Conservation (phyloP, 1,140 invertebrate genomes). For the Mylabris phalerata region DNA sequence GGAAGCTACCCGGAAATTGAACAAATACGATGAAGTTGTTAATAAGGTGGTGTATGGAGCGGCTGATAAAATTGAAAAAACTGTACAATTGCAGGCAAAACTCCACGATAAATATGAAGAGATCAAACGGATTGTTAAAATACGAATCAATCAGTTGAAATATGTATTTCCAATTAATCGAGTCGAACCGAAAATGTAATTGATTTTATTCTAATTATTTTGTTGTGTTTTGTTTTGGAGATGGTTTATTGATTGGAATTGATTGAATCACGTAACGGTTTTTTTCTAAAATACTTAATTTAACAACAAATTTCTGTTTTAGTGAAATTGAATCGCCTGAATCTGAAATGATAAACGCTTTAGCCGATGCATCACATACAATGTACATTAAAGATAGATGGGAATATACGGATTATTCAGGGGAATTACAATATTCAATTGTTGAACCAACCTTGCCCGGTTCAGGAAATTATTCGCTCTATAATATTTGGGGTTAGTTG, state of each 20-base stretch:
- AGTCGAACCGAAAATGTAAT: slow-evolving; percentile 50
- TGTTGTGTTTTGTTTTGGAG: background rate
- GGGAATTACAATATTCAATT: slow-evolving; percentile 64
- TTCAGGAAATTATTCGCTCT: slow-evolving; percentile 71
- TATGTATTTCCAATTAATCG: slow-evolving; percentile 70
- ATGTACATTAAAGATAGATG: slow-evolving; percentile 67
- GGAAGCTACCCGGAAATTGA: slow-evolving; percentile 14
- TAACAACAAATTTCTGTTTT: slow-evolving; percentile 27
- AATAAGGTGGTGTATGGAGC: slow-evolving; percentile 54
- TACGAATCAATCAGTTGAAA: slow-evolving; percentile 60
- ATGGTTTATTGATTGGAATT: too few species aligned
- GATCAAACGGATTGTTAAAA: slow-evolving; percentile 55
- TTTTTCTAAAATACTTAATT: background rate
- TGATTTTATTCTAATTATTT: slow-evolving; percentile 5
- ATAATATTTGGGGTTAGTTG: slow-evolving; percentile 61
- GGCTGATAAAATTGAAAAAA: slow-evolving; percentile 45
- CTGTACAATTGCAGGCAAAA: slow-evolving; percentile 47
- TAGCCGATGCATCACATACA: slow-evolving; percentile 69
- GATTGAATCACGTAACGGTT: too few species aligned
- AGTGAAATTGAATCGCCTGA: slow-evolving; percentile 50
- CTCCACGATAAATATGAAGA: slow-evolving; percentile 50
- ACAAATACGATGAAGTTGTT: slow-evolving; percentile 54
- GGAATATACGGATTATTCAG: slow-evolving; percentile 60
- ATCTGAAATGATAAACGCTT: slow-evolving; percentile 59
- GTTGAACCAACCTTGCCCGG: slow-evolving; percentile 68